Evolutionary conservation across 1,140 invertebrate genomes (phyloP).

Genomic region (Stegodyphus dumicola): DNA sequence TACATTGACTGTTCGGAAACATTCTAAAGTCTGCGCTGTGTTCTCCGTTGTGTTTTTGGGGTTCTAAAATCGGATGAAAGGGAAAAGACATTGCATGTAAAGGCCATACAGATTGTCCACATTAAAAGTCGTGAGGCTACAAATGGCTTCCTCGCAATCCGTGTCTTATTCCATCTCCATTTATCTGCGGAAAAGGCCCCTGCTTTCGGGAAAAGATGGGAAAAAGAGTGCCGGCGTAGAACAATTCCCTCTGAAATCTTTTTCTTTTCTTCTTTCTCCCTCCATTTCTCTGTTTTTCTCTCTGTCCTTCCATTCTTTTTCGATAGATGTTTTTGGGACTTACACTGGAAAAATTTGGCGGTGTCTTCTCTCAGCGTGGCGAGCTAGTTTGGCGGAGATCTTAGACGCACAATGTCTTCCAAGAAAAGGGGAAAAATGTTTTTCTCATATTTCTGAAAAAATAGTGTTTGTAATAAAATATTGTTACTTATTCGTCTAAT

Average conservation of each 20-base stretch:
- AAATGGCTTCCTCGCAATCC: constrained; percentile 59
- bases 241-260: constrained; percentile 21
- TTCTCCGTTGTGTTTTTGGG: too few relatives aligned
- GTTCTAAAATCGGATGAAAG: constrained; percentile 57
- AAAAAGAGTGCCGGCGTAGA: constrained; percentile 26
- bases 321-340: background rate
- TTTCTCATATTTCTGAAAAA: background rate
- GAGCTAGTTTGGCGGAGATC: background rate
- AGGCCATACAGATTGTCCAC: constrained; percentile 56
- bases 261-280: constrained; percentile 6
- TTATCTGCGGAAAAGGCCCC: constrained; percentile 42
- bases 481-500: background rate
- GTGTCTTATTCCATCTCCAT: constrained; percentile 57
- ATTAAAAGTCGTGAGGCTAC: constrained; percentile 57
- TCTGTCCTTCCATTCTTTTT: constrained; percentile 32
- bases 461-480: background rate
- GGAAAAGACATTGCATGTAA: constrained; percentile 38
- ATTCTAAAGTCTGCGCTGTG: constrained; percentile 24
- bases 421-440: too few relatives aligned
- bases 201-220: constrained; percentile 9
- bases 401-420: too few relatives aligned
- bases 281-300: constrained; percentile 5
- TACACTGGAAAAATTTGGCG: constrained; percentile 37
- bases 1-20: constrained; percentile 42
- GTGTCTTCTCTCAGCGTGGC: constrained; percentile 12